Conservation (phyloP, 2,888 invertebrate genomes). For the Eristalis tenax region DNA sequence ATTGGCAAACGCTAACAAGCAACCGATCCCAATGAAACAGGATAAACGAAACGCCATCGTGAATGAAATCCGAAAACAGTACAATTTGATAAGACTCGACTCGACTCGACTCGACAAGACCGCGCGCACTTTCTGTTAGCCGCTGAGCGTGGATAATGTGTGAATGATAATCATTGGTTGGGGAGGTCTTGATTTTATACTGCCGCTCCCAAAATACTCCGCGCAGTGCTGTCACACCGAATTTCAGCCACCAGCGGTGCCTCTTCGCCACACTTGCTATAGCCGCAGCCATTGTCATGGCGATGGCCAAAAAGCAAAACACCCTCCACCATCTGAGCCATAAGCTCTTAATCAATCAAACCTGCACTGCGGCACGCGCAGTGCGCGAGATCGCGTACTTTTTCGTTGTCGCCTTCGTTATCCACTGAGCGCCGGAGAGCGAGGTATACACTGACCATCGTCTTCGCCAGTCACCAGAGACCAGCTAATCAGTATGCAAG, state of each 20-base stretch:
- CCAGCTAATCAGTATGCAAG: slow-evolving; percentile 61
- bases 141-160: slow-evolving; percentile 78
- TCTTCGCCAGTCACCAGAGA: neutral
- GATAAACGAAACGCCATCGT: slow-evolving; percentile 79
- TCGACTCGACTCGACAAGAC: slow-evolving; percentile 63
- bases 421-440: slow-evolving; percentile 21
- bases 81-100: slow-evolving; percentile 20
- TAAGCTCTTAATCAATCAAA: slow-evolving; percentile 50
- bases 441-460: neutral
- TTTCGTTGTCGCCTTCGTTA: slow-evolving; percentile 34
- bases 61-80: slow-evolving; percentile 37
- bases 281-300: slow-evolving; percentile 35
- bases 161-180: slow-evolving; percentile 80
- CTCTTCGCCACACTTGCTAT: slow-evolving; percentile 45
- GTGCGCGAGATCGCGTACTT: slow-evolving; percentile 29
- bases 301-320: slow-evolving; percentile 57
- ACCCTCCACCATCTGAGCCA: slow-evolving; percentile 28
- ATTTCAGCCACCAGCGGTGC: slow-evolving; percentile 26
- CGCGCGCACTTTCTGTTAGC: slow-evolving; percentile 74
- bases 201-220: slow-evolving; percentile 79
- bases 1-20: slow-evolving; percentile 83
- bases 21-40: slow-evolving; percentile 83
- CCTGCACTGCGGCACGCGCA: slow-evolving; percentile 25
- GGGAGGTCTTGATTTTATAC: slow-evolving; percentile 81
- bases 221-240: slow-evolving; percentile 30